Base-by-base conservation (phyloP, 2,888 invertebrate genomes). In the Labia minor region DNA sequence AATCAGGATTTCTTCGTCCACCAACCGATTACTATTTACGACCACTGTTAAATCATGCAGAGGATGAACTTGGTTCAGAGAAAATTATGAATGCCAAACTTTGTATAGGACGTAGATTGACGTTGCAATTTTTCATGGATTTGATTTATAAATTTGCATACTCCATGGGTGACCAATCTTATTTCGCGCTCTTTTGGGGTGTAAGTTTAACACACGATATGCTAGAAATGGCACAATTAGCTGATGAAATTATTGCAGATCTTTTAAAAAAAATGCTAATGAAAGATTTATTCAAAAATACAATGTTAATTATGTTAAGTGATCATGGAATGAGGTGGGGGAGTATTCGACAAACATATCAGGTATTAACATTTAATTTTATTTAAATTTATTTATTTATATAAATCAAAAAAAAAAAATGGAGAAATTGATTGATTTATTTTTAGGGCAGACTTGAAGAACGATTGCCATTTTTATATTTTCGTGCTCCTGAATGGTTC, bases 261-360 rank as follows among this genome's bases (percentile, higher is more conserved):
- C 83, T 89, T 73, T 77, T 94, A 65, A 75, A 77, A 69, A 76
- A 78, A 67, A 75, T 88, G 65, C 77, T 83, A 37, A 72, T 76
- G 0, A 75, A 79, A 1, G 80, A 81, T 1, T 78, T 83, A 66
- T 78, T 91, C 66, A 83, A 89, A 65, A 81, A 85, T 21, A 90
- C 91, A 0, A 86, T 62, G 72, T 66, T 93, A 65, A 76, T 92
- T 10, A 74, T 83, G 62, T 81, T 94, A 80, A 94, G 94, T 76
- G 95, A 95, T 75, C 95, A 95, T 74, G 95, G 95, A 0, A 86
- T 93, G 68, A 80, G 95, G 69, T 94, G 90, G 87, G 95, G 94
- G 1, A 82, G 82, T 6, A 92, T 93, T 72, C 82, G 93, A 10
- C 81, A 83, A 71, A 94, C 94, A 0, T 90, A 89, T 76, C 91